phyloP scores from a whole-genome alignment of 2,797 vertebrate species.

The Spatula clypeata region DNA sequence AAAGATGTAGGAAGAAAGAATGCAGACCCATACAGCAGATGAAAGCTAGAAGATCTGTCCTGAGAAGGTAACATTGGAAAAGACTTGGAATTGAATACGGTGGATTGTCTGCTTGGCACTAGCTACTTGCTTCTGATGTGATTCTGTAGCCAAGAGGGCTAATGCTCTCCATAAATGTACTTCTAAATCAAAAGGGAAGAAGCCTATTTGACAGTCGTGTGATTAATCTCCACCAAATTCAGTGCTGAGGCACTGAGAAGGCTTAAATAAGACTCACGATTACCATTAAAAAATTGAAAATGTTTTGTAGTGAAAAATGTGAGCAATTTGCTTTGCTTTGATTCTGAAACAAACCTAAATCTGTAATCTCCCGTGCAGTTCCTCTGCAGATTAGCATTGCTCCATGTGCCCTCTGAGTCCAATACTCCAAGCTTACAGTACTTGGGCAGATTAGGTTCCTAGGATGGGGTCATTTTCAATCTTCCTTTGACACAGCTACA shows the following conservation, averaged over 20 bases:
- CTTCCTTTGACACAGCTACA: background rate
- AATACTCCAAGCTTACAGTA: background rate
- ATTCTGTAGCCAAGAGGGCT: background rate
- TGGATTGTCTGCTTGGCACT: background rate
- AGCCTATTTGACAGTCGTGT: background rate
- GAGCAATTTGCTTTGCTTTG: background rate
- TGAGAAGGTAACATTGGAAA: background rate
- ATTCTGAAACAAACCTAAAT: background rate
- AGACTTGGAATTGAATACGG: background rate
- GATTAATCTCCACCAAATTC: background rate
- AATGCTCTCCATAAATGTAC: constrained; percentile 3
- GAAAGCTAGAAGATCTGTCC: background rate
- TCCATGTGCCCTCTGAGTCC: background rate
- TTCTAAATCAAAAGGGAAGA: constrained; percentile 17
- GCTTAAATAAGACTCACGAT: background rate
- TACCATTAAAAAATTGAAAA: background rate
- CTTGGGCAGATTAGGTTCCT: background rate
- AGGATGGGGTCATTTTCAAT: background rate
- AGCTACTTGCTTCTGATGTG: background rate
- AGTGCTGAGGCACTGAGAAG: background rate
- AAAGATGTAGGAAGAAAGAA: background rate
- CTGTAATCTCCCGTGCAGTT: background rate
- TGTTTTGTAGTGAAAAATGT: background rate
- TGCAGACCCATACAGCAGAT: background rate
- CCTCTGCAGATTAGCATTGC: background rate